These are phyloP conservation scores for Calameuta filiformis DNA, from an alignment of 2,888 invertebrate species.

Conservation along the genomic window DNA sequence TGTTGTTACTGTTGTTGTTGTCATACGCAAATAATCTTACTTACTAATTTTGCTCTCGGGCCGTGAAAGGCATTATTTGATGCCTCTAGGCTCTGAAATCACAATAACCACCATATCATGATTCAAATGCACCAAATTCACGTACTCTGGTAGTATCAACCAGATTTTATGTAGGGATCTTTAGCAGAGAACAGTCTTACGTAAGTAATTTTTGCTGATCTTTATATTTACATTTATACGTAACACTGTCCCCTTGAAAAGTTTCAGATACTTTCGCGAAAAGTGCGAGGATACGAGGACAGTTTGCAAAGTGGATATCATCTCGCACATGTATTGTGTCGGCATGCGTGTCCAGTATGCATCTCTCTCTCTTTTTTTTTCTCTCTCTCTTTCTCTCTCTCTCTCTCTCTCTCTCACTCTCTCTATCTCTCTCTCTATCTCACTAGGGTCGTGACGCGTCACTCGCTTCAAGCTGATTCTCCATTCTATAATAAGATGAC, in stretches of 20 bases:
- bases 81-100: constrained; percentile 67
- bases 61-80: constrained; percentile 67
- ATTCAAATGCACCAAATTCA: constrained; percentile 34
- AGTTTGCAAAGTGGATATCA: not conserved
- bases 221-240: not conserved
- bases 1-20: not conserved
- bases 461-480: not conserved
- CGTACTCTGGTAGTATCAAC: not conserved
- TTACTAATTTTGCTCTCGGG: constrained; percentile 67
- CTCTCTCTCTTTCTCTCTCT: too few relatives aligned
- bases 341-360: not conserved
- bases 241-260: not conserved
- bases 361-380: not conserved
- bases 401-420: too few relatives aligned
- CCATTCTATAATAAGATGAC: not conserved
- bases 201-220: not conserved
- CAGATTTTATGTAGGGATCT: not conserved
- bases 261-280: not conserved
- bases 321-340: not conserved
- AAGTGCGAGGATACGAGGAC: not conserved
- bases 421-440: too few relatives aligned
- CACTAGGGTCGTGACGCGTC: too few relatives aligned
- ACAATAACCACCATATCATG: constrained; percentile 65
- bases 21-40: constrained; percentile 50
- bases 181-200: not conserved